Conservation (phyloP, 1,140 invertebrate species). For the Gryllus bimaculatus region DNA sequence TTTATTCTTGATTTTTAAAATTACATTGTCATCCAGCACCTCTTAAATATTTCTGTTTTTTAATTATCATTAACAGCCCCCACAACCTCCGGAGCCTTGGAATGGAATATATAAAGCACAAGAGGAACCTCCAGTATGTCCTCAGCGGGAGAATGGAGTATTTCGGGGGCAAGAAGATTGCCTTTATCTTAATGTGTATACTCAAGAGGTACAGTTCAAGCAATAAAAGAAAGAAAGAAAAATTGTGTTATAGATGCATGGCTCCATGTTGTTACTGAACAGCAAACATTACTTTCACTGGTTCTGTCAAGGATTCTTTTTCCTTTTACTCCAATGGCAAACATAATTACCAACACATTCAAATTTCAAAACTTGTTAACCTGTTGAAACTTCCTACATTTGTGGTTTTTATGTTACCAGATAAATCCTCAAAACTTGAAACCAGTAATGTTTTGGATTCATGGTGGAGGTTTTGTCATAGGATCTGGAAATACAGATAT, state of each 20-base stretch:
- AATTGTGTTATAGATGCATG: too few species aligned
- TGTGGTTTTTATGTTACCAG: too few species aligned
- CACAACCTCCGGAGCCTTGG: background rate
- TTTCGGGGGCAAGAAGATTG: background rate
- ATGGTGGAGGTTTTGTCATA: constrained; percentile 60
- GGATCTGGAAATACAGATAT: constrained; percentile 48
- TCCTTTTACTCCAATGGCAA: too few species aligned
- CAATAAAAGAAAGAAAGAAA: background rate
- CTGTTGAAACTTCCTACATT: too few species aligned
- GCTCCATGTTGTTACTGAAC: too few species aligned
- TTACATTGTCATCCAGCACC: too few species aligned
- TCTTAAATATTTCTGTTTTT: background rate
- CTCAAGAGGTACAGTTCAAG: background rate
- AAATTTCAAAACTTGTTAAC: too few species aligned
- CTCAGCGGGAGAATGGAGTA: background rate
- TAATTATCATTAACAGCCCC: background rate
- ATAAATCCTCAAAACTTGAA: background rate
- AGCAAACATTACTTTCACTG: too few species aligned
- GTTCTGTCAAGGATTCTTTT: too few species aligned
- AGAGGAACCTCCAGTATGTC: background rate
- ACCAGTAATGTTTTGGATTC: constrained; percentile 66
- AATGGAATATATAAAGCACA: background rate
- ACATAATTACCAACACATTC: too few species aligned
- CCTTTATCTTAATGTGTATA: background rate
- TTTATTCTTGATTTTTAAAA: too few species aligned